phyloP scores from a whole-genome alignment of 2,888 invertebrate genomes.

The Tipula lateralis region DNA sequence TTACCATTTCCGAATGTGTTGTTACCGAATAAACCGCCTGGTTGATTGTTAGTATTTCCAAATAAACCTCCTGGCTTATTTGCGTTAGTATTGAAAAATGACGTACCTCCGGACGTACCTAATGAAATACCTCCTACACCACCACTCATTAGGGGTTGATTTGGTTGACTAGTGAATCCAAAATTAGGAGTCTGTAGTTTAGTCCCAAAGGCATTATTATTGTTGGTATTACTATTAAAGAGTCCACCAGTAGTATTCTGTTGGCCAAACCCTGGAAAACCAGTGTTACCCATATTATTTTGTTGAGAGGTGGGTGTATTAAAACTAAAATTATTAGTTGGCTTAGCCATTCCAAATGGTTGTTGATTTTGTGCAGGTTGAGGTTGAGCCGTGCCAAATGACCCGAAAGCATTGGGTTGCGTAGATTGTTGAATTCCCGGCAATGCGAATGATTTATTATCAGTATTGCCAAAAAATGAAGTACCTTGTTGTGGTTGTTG shows the following conservation, averaged over 20 bases:
- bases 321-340: slow-evolving; percentile 36
- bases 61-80: slow-evolving; percentile 54
- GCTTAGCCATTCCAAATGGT: slow-evolving; percentile 47
- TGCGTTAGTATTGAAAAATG: slow-evolving; percentile 52
- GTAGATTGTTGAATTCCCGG: slow-evolving; percentile 35
- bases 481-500: slow-evolving; percentile 48
- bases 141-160: slow-evolving; percentile 40
- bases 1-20: slow-evolving; percentile 40
- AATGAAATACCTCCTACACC: slow-evolving; percentile 33
- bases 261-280: slow-evolving; percentile 49
- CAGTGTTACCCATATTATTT: slow-evolving; percentile 44
- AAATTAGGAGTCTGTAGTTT: slow-evolving; percentile 53
- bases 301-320: background rate
- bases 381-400: slow-evolving; percentile 43
- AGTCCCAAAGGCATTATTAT: slow-evolving; percentile 43
- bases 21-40: slow-evolving; percentile 50
- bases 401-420: slow-evolving; percentile 38
- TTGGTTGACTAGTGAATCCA: slow-evolving; percentile 51
- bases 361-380: slow-evolving; percentile 48
- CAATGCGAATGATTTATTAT: slow-evolving; percentile 31
- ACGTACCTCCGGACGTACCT: slow-evolving; percentile 33
- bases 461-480: slow-evolving; percentile 45
- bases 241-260: slow-evolving; percentile 39
- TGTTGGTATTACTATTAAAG: slow-evolving; percentile 45
- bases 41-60: slow-evolving; percentile 48